A percentile compares a stretch with the other conserved stretches of the same genome.
phyloP scores from a whole-genome alignment of 2,888 invertebrate species.

The Lasioglossum morio region DNA sequence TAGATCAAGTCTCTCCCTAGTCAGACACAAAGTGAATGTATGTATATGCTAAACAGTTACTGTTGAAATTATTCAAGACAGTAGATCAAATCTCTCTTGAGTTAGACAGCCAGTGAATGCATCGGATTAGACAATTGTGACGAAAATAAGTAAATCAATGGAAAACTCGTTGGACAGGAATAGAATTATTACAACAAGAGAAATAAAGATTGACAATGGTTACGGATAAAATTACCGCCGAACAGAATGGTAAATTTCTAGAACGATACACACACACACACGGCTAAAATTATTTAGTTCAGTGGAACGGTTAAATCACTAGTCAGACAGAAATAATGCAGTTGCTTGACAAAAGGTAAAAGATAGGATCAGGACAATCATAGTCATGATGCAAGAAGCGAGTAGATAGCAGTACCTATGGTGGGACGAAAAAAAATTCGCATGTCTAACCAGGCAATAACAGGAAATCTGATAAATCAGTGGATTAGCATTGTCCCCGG shows the following conservation, averaged over 20 bases:
- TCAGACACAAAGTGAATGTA: background rate
- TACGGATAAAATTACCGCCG: background rate
- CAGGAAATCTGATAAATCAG: background rate
- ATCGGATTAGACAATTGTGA: background rate
- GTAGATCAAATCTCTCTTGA: background rate
- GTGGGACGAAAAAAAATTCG: background rate
- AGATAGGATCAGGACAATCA: background rate
- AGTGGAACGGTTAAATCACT: background rate
- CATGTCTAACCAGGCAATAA: too few relatives aligned
- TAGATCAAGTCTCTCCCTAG: background rate
- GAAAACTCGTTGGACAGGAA: background rate
- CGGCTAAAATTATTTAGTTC: background rate
- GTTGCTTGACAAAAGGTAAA: background rate
- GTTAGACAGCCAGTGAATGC: background rate
- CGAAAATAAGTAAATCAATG: background rate
- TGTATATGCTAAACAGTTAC: background rate
- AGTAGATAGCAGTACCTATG: background rate
- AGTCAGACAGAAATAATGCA: too few relatives aligned
- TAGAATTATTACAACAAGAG: too few relatives aligned
- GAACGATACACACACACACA: background rate
- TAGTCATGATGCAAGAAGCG: too few relatives aligned
- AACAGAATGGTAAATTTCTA: background rate
- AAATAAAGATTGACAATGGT: background rate
- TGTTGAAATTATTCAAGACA: background rate
- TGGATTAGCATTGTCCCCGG: background rate